Evolutionary conservation across 1,140 invertebrate genomes (phyloP), one percentile per base, ranked within the genome.

Genomic region (Chionoecetes opilio): DNA sequence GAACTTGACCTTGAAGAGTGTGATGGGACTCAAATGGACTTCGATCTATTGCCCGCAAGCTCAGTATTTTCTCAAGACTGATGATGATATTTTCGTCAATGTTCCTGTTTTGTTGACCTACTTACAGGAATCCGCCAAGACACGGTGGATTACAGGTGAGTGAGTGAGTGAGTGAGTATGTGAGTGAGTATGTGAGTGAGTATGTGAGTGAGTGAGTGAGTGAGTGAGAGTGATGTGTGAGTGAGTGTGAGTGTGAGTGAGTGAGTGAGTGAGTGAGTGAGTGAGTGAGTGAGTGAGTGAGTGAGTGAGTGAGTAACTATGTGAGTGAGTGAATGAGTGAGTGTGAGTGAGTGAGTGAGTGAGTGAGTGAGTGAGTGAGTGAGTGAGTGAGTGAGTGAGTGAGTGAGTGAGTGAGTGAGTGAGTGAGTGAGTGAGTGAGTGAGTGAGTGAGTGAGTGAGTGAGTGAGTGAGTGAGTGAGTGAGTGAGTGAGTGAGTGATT

Each of bases 1-100:
- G 97, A 99, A 99, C 97, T 97, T 99, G 89, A 99, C 99, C 0
- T 97, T 99, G 9, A 99, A 99, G 97, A 98, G 98, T 29, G 98
- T 99, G 26, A 98, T 99, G 98, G 97, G 99, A 97, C 97, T 99
- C 82, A 99, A 99, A 97, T 98, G 98, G 98, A 96, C 96, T 8
- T 96, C 96, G 9, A 91, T 86, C 11, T 93, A 96, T 84, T 97
- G 97, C 92, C 53, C 35, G 21, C 87, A 86, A 37, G 92, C 92
- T 11, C 75, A 85, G 63, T 96, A 91, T n/a, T 31, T 99, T 1
- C 97, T 99, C 97, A 99, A 99, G 97, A 98, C 98, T 5, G 98
- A 99, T 96, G 98, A 99, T 96, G 98, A 99, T 96, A 98, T 98
- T 97, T 99, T 98, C 96, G 97, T 99, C 6, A 98, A 99, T 97